Percentiles rank a stretch among this genome's conserved stretches.
Evolutionary conservation across 2,113 vertebrate species (phyloP).

Genomic region (Silurus asotus): DNA sequence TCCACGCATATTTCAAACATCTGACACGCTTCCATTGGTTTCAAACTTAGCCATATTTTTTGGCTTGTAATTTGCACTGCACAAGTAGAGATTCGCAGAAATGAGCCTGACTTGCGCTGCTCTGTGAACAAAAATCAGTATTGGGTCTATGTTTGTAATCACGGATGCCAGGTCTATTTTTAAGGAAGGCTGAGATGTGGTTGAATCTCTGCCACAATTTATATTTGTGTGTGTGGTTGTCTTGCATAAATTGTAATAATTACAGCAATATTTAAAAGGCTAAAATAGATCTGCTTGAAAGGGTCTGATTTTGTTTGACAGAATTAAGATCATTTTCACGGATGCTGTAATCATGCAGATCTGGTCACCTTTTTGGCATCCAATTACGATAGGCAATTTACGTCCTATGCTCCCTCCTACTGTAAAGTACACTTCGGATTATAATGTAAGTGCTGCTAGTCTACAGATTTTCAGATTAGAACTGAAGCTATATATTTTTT

Average conservation of each 20-base stretch:
- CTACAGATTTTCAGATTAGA: background rate
- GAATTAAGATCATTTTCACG: background rate
- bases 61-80: no score
- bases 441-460: slow-evolving; percentile 59
- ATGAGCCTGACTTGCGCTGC: background rate
- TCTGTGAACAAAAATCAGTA: background rate
- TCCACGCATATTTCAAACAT: no score
- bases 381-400: slow-evolving; percentile 32
- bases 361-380: background rate
- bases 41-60: background rate
- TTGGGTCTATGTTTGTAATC: background rate
- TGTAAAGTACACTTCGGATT: slow-evolving; percentile 43
- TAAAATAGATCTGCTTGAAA: background rate
- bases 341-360: background rate
- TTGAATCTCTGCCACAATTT: background rate
- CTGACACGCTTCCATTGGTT: no score
- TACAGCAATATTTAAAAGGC: background rate
- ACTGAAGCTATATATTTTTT: background rate
- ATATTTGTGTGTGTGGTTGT: background rate
- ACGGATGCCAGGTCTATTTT: background rate
- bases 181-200: background rate
- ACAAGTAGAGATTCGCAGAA: no score
- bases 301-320: background rate
- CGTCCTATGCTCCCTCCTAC: slow-evolving; percentile 55
- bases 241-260: background rate